Conservation (phyloP, 2,113 vertebrate genomes). For the Pedionomus torquatus region DNA sequence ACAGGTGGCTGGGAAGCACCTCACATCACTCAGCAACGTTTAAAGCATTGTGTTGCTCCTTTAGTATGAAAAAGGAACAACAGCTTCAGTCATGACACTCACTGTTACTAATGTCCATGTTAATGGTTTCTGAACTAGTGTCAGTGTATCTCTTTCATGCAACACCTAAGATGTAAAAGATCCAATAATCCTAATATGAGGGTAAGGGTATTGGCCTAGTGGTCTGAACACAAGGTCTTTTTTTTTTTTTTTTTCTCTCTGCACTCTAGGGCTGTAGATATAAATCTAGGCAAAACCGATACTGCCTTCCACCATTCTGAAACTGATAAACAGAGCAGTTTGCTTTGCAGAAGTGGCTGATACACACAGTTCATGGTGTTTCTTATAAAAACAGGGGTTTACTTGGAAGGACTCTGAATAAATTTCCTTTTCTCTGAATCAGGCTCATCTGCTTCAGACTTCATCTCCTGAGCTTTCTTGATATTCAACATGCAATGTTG, state of each 20-base stretch:
- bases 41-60: neutral
- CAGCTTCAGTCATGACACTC: neutral
- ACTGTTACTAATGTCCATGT: neutral
- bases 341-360: neutral
- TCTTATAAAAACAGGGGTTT: conserved; percentile 3
- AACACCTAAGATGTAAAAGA: neutral
- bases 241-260: neutral
- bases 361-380: neutral
- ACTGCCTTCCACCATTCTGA: neutral
- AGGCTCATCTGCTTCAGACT: neutral
- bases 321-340: neutral
- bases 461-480: neutral
- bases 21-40: neutral
- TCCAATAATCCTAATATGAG: neutral
- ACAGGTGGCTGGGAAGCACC: neutral
- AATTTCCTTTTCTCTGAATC: neutral
- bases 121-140: neutral
- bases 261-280: neutral
- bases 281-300: neutral
- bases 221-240: neutral
- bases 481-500: neutral
- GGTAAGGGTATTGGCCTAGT: neutral
- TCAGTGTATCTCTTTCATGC: neutral
- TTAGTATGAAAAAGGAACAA: neutral
- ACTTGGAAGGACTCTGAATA: neutral